Evolutionary conservation across 2,113 vertebrate species (phyloP), one percentile per base, ranked within the genome.

Genomic region (Herpailurus yagouaroundi): DNA sequence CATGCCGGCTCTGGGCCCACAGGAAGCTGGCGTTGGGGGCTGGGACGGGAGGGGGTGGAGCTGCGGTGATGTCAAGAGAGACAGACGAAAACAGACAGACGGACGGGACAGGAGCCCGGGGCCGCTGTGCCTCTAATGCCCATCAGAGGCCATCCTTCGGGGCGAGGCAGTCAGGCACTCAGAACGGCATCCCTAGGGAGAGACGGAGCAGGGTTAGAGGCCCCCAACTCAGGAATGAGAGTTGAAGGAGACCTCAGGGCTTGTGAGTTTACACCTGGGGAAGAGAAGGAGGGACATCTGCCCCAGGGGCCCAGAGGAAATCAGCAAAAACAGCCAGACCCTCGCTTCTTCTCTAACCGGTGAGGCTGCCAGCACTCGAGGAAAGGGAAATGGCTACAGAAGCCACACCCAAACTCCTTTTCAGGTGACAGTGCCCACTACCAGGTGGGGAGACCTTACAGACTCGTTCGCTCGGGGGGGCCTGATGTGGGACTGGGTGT

Each of bases 81-180:
- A 98, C 97, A 97, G 97, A 97, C 93, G 97, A 95, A 94, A 96
- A 97, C 95, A 98, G 96, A 98, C 97, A 97, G 97, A 98, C 66
- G 96, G 97, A 98, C 89, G 96, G 98, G 98, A 98, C 96, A 82
- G 97, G 97, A 97, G 97, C 97, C 98, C 97, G 89, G 97, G 97
- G 91, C 96, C 89, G 71, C 95, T 45, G 91, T 71, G 97, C 97
- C 98, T 97, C 98, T 98, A 98, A 88, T 77, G 97, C 97, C 98
- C 97, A 97, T 98, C 95, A 96, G 97, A 96, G 97, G 97, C 97
- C 98, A 98, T 98, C 97, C 97, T 98, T 97, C 97, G 2, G 95
- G 97, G 96, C 9, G 91, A 97, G 97, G 97, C 92, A 93, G 97
- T 98, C 98, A 98, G 97, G 97, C 98, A 97, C 97, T 98, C 98